Conservation (phyloP, 2,888 invertebrate species). For the Drosophila fungiperda region DNA sequence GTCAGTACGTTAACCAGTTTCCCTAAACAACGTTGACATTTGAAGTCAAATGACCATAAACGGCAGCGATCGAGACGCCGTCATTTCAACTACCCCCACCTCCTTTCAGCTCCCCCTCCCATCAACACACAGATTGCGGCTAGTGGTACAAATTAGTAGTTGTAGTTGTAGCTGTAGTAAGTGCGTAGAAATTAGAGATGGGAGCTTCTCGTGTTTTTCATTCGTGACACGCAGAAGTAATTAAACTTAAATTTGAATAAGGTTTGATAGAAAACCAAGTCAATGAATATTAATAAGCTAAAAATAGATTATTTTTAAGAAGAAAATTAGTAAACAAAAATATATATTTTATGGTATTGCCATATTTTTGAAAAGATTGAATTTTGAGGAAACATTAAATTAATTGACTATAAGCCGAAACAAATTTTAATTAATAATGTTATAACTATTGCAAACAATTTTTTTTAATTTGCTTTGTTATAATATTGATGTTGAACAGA, state of each 20-base stretch:
- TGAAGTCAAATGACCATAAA: conserved; percentile 79
- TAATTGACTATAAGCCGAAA: neutral
- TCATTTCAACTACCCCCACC: conserved; percentile 4
- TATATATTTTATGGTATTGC: neutral
- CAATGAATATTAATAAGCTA: neutral
- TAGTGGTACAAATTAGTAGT: conserved; percentile 72
- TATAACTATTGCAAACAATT: too few relatives aligned
- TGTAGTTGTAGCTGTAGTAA: conserved; percentile 22
- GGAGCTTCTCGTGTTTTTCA: neutral
- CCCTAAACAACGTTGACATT: conserved; percentile 74
- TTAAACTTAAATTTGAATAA: neutral
- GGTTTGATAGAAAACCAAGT: neutral
- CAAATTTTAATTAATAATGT: too few relatives aligned
- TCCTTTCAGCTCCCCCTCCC: neutral
- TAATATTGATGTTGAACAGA: too few relatives aligned
- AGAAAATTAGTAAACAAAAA: neutral
- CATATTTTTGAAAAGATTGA: neutral
- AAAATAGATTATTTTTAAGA: neutral
- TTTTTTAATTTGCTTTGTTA: too few relatives aligned
- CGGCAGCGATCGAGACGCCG: conserved; percentile 62
- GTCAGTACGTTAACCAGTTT: conserved; percentile 76
- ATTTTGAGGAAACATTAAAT: neutral
- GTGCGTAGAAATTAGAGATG: conserved; percentile 46
- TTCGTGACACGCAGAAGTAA: neutral
- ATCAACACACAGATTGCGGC: neutral